phyloP scores from a whole-genome alignment of 2,797 vertebrate genomes.

The Momotus momota region DNA sequence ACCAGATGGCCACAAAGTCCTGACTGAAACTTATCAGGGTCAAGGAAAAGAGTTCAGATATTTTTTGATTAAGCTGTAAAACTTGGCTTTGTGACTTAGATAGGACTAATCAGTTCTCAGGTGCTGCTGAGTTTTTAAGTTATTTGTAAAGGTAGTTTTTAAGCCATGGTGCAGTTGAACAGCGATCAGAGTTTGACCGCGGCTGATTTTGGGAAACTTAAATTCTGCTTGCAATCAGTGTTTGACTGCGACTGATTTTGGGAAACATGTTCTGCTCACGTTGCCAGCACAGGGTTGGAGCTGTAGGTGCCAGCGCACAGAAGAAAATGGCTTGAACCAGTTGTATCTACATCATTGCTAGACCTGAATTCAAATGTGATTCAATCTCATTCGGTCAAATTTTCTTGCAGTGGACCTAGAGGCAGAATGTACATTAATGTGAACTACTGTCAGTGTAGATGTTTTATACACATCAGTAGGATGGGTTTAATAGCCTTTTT shows the following conservation, averaged over 20 bases:
- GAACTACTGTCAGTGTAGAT: background rate
- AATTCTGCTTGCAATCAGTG: background rate
- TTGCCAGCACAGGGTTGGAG: background rate
- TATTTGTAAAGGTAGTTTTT: background rate
- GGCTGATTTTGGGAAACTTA: fast-evolving
- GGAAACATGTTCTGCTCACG: background rate
- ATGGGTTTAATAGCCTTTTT: background rate
- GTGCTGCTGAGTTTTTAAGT: background rate
- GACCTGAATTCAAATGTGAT: background rate
- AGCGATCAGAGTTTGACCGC: background rate
- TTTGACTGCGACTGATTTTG: background rate
- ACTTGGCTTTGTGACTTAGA: background rate
- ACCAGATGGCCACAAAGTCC: background rate
- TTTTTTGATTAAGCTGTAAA: background rate
- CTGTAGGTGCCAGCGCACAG: background rate
- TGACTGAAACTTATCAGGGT: background rate
- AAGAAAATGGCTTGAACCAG: background rate
- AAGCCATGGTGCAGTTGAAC: background rate
- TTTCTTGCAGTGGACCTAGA: background rate
- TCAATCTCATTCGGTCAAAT: background rate
- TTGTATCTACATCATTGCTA: background rate
- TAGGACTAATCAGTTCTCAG: background rate
- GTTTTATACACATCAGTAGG: background rate
- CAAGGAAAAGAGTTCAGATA: background rate
- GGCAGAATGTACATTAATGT: background rate